These are phyloP conservation scores for Choloepus hoffmanni DNA, from an alignment of 2,113 vertebrate genomes.

Conservation along the genomic window DNA sequence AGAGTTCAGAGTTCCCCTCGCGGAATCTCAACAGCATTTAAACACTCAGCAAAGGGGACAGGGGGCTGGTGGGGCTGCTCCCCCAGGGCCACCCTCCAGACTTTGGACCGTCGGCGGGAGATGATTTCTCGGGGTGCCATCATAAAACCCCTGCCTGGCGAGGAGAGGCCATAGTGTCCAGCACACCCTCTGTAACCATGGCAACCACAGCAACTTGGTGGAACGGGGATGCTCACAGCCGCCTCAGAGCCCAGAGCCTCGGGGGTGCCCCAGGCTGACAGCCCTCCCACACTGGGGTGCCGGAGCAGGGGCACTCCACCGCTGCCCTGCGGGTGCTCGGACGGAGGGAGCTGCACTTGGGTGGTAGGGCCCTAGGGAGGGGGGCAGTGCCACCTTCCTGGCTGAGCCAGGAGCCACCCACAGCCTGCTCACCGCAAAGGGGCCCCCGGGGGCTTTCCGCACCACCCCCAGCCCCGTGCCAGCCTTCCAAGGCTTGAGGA, in stretches of 20 bases:
- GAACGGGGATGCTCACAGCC: not conserved
- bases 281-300: rapidly evolving
- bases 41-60: too few relatives aligned
- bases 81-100: not conserved
- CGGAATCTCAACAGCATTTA: too few relatives aligned
- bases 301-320: not conserved
- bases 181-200: not conserved
- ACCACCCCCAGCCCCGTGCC: not conserved
- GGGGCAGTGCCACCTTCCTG: slow-evolving; percentile 42
- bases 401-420: slow-evolving; percentile 77
- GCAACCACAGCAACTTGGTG: rapidly evolving
- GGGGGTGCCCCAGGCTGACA: too few relatives aligned
- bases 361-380: slow-evolving; percentile 68
- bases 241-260: not conserved
- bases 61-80: not conserved
- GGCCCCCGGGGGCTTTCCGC: slow-evolving; percentile 51
- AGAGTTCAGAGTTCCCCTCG: not conserved
- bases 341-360: slow-evolving; percentile 65
- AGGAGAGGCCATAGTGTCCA: not conserved
- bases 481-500: not conserved
- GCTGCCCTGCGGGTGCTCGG: not conserved
- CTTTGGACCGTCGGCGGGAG: not conserved
- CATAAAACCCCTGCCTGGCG: not conserved
- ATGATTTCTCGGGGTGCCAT: rapidly evolving
- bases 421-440: slow-evolving; percentile 72